phyloP scores from a whole-genome alignment of 2,797 vertebrate species.

The Sebastes variabilis region DNA sequence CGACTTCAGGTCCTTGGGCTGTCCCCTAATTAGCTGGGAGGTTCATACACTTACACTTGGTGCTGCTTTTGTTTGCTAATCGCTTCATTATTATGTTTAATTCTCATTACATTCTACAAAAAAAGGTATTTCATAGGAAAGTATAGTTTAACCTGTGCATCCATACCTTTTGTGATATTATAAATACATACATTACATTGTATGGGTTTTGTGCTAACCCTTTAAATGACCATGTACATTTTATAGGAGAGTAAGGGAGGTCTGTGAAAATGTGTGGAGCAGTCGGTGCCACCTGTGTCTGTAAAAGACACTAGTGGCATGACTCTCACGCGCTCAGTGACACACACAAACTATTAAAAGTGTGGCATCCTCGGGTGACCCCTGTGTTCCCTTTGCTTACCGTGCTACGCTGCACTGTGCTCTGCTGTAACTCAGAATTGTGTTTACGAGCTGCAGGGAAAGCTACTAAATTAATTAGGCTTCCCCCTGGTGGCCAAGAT shows the following conservation, averaged over 20 bases:
- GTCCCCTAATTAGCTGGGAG: neutral
- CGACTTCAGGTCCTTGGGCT: neutral
- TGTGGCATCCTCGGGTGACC: constrained; percentile 54
- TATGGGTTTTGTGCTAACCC: neutral
- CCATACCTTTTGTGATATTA: neutral
- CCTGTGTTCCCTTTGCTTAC: constrained; percentile 23
- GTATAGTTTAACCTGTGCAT: neutral
- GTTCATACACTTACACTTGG: neutral
- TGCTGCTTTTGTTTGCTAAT: neutral
- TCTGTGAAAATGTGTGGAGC: constrained; percentile 2
- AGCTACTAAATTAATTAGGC: constrained; percentile 72
- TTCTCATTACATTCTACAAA: neutral
- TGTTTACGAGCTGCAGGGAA: constrained; percentile 56
- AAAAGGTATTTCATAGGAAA: neutral
- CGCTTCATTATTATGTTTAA: neutral
- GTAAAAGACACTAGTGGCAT: neutral
- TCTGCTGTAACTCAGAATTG: constrained; percentile 43
- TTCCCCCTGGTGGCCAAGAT: constrained; percentile 69
- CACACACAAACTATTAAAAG: constrained; percentile 37
- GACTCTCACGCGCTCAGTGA: neutral
- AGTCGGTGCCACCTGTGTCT: constrained; percentile 17
- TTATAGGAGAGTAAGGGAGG: constrained; percentile 2
- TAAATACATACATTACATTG: neutral
- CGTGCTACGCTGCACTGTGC: constrained; percentile 23
- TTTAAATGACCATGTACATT: neutral